Base-by-base conservation (phyloP, 2,888 invertebrate genomes). In the Hirtodrosophila duncani region DNA sequence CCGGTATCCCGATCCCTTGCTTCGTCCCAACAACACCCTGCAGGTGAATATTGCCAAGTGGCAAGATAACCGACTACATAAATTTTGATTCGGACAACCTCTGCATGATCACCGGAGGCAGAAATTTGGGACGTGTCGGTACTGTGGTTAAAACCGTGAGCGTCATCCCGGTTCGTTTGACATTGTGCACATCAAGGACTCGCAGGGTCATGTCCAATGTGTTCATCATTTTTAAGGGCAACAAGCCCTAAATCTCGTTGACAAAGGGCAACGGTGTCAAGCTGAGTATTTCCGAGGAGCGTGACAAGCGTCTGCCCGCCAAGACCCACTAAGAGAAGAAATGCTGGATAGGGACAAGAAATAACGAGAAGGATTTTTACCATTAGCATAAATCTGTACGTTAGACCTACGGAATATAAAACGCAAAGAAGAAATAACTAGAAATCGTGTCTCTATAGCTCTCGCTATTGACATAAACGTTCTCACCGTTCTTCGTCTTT, bases 121-220 rank as follows among this genome's bases (percentile, higher is more conserved):
- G 97, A 87, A 99, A 99, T 90, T 97, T 99, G 92, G 99, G 99
- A 64, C 95, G 99, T 88, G 98, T 99, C 77, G 99, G 99, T 85
- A 94, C 95, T 45, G 95, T 99, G 75, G 96, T 97, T 77, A 97
- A n/a, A n/a, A 95, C 87, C 92, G 99, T 84, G 99, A 99, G 89
- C 92, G 98, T 80, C 99, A 99, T 89, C 99, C 98, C 63, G 99
- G 99, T 63, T 98, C 98, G 61, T 99, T 99, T 87, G 99, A 99
- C 89, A 99, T 99, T 88, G 97, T 99, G 65, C 99, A 99, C 89
- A 90, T 99, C 83, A 98, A 98, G 89, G 99, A 99, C 90, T 90
- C 96, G 53, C 93, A 94, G 82, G 99, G 98, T 67, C 98, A 99
- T 89, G 93, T 94, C 95, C 89, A 99, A 99, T 88, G 97, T 99